Conservation (phyloP, 2,888 invertebrate species). For the Dynastes tityus region DNA sequence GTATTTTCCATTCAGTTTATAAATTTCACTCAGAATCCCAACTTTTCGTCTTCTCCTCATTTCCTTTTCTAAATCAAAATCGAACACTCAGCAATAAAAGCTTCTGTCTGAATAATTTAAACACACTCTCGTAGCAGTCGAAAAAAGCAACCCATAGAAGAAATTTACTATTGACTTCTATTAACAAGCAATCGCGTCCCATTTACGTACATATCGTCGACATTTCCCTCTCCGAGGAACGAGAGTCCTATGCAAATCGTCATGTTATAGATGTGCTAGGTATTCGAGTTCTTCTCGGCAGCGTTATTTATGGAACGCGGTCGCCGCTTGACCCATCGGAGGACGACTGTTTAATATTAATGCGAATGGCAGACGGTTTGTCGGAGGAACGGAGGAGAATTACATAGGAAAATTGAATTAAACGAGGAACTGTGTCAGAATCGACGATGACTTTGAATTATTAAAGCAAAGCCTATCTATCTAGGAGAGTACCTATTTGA, state of each 20-base stretch:
- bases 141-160: too few relatives aligned
- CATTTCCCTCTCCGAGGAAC: neutral
- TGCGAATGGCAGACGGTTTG: conserved; percentile 34
- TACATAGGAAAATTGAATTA: conserved; percentile 6
- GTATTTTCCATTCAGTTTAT: too few relatives aligned
- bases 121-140: too few relatives aligned
- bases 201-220: too few relatives aligned
- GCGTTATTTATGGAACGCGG: conserved; percentile 41
- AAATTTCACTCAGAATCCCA: too few relatives aligned
- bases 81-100: too few relatives aligned
- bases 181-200: too few relatives aligned
- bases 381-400: conserved; percentile 8
- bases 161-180: too few relatives aligned
- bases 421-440: conserved; percentile 21
- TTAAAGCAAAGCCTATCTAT: neutral
- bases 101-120: too few relatives aligned
- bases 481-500: too few relatives aligned
- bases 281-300: conserved; percentile 7
- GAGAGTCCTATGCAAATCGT: conserved; percentile 5
- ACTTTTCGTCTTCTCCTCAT: too few relatives aligned
- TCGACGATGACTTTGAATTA: conserved; percentile 25
- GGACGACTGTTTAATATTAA: conserved; percentile 46
- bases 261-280: conserved; percentile 16
- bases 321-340: conserved; percentile 41
- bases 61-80: too few relatives aligned